Evolutionary conservation across 2,888 invertebrate species (phyloP), one percentile per base, ranked within the genome.

Genomic region (Pycnomerus fuliginosus): DNA sequence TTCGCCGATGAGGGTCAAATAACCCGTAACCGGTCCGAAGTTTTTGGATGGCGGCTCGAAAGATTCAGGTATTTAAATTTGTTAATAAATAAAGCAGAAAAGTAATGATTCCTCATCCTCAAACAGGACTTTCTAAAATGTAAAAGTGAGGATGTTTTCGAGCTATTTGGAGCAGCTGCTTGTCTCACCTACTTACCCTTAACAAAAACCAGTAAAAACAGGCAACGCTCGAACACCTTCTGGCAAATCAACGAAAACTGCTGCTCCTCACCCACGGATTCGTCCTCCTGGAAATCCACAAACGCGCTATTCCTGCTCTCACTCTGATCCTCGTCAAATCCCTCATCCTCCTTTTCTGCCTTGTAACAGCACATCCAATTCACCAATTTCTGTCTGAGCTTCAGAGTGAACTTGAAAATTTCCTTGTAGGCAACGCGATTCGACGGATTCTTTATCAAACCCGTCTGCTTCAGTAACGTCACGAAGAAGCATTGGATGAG

Each of bases 401-500:
- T 60, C 27, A 62, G 48, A 2, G 58, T 61, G 39, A 52, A 58
- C 39, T 64, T 69, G 57, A 66, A 73, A 58, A 72, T 64, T 45
- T 71, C 70, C 50, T 68, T 60, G 2, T 68, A 57, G 3, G 55
- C 58, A 1, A 56, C 49, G 50, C 64, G 66, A 23, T 64, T 59
- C 3, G 62, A 52, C 23, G 71, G 61, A 44, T 70, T 64, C 12
- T 67, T 57, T n/a, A 73, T 55, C 27, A 77, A 61, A 1, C 77
- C 76, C n/a, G 76, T 73, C 45, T 79, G 78, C 55, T 77, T 77
- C 12, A 80, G 59, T 3, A 78, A 60, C 1, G 76, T 73, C 14
- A 76, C 72, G 23, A 80, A 60, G 44, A 75, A 70, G 49, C 77
- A 73, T 32, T 76, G 64, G 1, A 76, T 71, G 3, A 76, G 71